These are phyloP conservation scores for Meriones unguiculatus DNA, from an alignment of 2,113 vertebrate genomes.

Conservation along the genomic window DNA sequence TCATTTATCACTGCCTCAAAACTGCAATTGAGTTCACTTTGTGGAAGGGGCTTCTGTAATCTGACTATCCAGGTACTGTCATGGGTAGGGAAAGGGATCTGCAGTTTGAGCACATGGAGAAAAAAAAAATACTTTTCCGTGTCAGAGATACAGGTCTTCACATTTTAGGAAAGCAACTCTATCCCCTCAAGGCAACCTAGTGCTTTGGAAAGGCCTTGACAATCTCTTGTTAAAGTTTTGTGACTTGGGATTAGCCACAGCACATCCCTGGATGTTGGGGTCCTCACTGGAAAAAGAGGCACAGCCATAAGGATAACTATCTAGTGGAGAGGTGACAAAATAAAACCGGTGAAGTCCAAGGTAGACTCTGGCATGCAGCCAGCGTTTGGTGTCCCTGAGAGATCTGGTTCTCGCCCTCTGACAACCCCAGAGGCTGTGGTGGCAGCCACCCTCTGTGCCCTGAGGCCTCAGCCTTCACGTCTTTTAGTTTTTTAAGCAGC, in stretches of 20 bases:
- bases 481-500: not conserved
- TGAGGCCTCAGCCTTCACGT: not conserved
- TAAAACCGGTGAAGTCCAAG: not conserved
- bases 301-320: not conserved
- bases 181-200: not conserved
- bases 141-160: not conserved
- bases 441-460: rapidly evolving
- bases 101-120: not conserved
- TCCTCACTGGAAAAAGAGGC: not conserved
- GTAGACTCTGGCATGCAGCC: not conserved
- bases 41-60: not conserved
- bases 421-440: not conserved
- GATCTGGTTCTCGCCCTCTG: not conserved
- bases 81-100: no score
- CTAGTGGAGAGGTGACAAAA: not conserved
- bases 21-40: not conserved
- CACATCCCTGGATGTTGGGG: not conserved
- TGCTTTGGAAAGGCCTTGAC: not conserved
- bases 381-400: not conserved
- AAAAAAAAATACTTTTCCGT: not conserved
- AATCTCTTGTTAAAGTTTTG: not conserved
- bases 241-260: not conserved
- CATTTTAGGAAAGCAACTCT: not conserved
- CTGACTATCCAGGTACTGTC: no score
- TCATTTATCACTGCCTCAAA: not conserved